Percentiles rank a stretch among this genome's conserved stretches.
Conservation (phyloP, 2,113 vertebrate species). For the Mesitornis unicolor region DNA sequence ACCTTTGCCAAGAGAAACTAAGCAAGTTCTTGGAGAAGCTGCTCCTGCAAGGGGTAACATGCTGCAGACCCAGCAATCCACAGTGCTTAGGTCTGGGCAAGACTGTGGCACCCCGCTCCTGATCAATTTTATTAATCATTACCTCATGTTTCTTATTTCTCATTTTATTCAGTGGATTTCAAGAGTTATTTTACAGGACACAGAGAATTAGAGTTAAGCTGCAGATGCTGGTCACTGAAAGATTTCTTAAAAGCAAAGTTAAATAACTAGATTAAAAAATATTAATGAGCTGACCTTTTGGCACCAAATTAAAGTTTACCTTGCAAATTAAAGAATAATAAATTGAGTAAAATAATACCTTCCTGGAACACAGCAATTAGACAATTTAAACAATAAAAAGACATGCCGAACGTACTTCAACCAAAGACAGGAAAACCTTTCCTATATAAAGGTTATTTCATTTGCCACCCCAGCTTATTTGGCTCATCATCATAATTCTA, state of each 20-base stretch:
- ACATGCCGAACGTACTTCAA: neutral
- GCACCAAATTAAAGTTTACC: neutral
- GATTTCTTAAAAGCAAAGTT: neutral
- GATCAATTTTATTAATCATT: neutral
- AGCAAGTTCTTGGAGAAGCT: neutral
- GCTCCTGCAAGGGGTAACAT: neutral
- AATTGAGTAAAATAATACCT: neutral
- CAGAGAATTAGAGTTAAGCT: neutral
- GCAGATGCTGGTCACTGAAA: neutral
- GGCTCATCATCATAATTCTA: neutral
- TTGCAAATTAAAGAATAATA: neutral
- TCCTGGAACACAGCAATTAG: neutral
- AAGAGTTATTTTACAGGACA: neutral
- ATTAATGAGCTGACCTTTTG: neutral
- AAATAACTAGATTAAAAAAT: neutral
- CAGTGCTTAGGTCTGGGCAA: neutral
- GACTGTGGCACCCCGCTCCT: neutral
- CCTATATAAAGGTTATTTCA: neutral
- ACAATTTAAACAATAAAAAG: neutral
- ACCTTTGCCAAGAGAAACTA: neutral
- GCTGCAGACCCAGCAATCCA: rapidly evolving
- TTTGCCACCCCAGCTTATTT: neutral
- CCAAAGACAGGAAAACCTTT: neutral
- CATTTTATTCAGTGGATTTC: neutral
- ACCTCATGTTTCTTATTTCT: neutral